phyloP scores from a whole-genome alignment of 2,888 invertebrate species.

The Anoplius nigerrimus region DNA sequence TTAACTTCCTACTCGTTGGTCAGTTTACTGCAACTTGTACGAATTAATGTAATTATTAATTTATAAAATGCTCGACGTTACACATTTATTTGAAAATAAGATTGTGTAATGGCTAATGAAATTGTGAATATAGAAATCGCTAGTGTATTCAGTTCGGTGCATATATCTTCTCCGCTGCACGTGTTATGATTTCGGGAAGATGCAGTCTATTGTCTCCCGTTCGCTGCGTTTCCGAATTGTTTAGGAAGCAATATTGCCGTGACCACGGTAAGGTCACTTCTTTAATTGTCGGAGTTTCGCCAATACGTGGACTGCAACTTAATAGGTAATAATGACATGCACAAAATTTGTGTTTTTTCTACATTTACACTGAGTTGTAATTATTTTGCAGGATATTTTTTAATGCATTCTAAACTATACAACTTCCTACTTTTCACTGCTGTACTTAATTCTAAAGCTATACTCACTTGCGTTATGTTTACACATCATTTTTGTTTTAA shows the following conservation, averaged over 20 bases:
- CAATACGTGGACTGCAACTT: slow-evolving; percentile 29
- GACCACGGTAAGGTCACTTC: slow-evolving; percentile 29
- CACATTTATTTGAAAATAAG: too few species aligned
- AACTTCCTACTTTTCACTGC: too few species aligned
- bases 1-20: too few species aligned
- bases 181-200: slow-evolving; percentile 72
- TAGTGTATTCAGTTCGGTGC: slow-evolving; percentile 5
- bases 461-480: too few species aligned
- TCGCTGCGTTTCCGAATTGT: slow-evolving; percentile 54
- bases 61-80: too few species aligned
- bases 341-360: slow-evolving; percentile 7
- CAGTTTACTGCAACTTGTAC: too few species aligned
- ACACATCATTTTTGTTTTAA: neutral
- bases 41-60: too few species aligned
- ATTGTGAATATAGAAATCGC: neutral
- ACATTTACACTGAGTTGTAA: neutral
- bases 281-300: slow-evolving; percentile 31
- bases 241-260: slow-evolving; percentile 44
- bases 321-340: slow-evolving; percentile 46
- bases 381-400: too few species aligned
- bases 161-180: slow-evolving; percentile 25
- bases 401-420: too few species aligned
- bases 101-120: neutral
- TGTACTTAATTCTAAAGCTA: too few species aligned
- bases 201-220: slow-evolving; percentile 56